Evolutionary conservation across 2,888 invertebrate genomes (phyloP).

Genomic region (Vanessa cardui): DNA sequence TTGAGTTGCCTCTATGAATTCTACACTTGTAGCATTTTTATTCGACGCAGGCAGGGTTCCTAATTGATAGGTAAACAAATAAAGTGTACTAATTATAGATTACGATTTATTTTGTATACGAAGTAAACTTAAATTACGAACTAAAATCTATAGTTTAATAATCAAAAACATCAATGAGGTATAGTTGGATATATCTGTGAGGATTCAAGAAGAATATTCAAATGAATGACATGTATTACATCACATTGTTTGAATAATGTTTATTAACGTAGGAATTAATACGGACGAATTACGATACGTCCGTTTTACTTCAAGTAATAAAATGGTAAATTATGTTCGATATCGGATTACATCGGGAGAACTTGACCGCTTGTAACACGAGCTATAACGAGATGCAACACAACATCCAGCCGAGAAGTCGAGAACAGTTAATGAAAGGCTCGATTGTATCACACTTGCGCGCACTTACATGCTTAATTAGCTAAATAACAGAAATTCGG

Average conservation of each 20-base stretch:
- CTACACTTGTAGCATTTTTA: too few species aligned
- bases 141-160: too few species aligned
- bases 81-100: too few species aligned
- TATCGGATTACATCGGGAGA: slow-evolving; percentile 60
- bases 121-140: too few species aligned
- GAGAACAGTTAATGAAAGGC: slow-evolving; percentile 48
- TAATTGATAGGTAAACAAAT: too few species aligned
- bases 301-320: slow-evolving; percentile 34
- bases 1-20: too few species aligned
- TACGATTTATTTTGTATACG: too few species aligned
- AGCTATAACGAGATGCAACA: slow-evolving; percentile 46
- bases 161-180: too few species aligned
- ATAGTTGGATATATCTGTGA: too few species aligned
- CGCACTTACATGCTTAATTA: slow-evolving; percentile 62
- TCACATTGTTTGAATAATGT: background rate
- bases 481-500: slow-evolving; percentile 53
- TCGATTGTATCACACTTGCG: slow-evolving; percentile 47
- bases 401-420: slow-evolving; percentile 37
- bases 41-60: too few species aligned
- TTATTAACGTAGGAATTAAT: slow-evolving; percentile 20
- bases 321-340: slow-evolving; percentile 40
- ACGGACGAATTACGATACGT: slow-evolving; percentile 27
- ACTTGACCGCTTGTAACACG: slow-evolving; percentile 49
- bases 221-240: background rate
- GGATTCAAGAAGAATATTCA: too few species aligned